A percentile compares a stretch with the other conserved stretches of the same genome.
These are phyloP conservation scores for Reticulitermes lucifugus DNA, from an alignment of 2,888 invertebrate genomes.

Conservation along the genomic window DNA sequence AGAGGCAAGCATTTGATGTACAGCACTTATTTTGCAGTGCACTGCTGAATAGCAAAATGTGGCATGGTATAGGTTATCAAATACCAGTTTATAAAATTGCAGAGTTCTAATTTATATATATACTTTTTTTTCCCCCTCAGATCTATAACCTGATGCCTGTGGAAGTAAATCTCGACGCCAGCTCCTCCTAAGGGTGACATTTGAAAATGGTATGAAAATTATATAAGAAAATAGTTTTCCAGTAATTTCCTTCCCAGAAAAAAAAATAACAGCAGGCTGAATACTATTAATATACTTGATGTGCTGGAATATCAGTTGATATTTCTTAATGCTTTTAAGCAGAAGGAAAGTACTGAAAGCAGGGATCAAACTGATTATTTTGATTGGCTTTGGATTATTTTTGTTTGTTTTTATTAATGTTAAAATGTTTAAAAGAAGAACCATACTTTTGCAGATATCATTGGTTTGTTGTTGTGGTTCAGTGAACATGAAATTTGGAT, in stretches of 20 bases:
- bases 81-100: neutral
- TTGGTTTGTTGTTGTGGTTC: neutral
- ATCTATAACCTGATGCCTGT: neutral
- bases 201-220: constrained; percentile 9
- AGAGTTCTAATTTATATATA: neutral
- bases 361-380: too few relatives aligned
- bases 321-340: too few relatives aligned
- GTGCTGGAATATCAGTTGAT: neutral
- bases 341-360: neutral
- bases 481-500: neutral
- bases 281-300: constrained; percentile 11
- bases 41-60: neutral
- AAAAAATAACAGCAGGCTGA: constrained; percentile 9
- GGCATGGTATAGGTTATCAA: neutral
- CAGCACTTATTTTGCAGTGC: neutral
- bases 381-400: neutral
- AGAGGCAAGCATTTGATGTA: neutral
- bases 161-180: neutral
- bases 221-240: constrained; percentile 29
- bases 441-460: too few relatives aligned
- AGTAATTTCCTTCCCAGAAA: neutral
- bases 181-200: constrained; percentile 9
- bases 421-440: too few relatives aligned
- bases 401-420: neutral
- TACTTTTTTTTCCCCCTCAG: neutral